phyloP scores from a whole-genome alignment of 2,888 invertebrate species.

The Boloria euphrosyne region DNA sequence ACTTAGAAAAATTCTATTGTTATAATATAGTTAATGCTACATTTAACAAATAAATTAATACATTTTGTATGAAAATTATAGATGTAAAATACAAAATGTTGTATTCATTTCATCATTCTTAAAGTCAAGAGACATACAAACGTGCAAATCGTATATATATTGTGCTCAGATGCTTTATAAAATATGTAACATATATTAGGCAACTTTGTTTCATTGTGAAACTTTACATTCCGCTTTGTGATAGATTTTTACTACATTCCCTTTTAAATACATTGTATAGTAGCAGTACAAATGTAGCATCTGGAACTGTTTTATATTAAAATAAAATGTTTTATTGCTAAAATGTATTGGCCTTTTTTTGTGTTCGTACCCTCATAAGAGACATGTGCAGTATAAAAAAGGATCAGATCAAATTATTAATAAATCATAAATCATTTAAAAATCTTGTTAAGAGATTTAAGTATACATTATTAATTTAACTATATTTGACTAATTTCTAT shows the following conservation, averaged over 20 bases:
- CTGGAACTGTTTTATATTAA: conserved; percentile 68
- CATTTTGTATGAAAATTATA: no score
- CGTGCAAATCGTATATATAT: conserved; percentile 4
- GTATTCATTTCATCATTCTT: no score
- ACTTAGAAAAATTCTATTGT: neutral
- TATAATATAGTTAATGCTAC: neutral
- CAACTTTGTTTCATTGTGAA: conserved; percentile 15
- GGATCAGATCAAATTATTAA: no score
- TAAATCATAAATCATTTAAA: no score
- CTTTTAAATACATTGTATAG: conserved; percentile 47
- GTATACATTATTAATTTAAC: no score
- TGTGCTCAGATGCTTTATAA: conserved; percentile 16
- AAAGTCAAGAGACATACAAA: neutral
- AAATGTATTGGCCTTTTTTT: conserved; percentile 15
- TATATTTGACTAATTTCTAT: no score
- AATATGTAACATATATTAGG: neutral
- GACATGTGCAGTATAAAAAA: no score
- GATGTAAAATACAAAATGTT: no score
- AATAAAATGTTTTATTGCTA: conserved; percentile 77
- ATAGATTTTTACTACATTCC: conserved; percentile 43
- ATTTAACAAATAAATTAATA: no score
- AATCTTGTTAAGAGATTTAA: no score
- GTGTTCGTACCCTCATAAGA: neutral
- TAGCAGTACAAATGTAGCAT: conserved; percentile 61
- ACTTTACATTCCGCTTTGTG: conserved; percentile 55